phyloP scores from a whole-genome alignment of 1,140 invertebrate species.

The Elymnias hypermnestra region DNA sequence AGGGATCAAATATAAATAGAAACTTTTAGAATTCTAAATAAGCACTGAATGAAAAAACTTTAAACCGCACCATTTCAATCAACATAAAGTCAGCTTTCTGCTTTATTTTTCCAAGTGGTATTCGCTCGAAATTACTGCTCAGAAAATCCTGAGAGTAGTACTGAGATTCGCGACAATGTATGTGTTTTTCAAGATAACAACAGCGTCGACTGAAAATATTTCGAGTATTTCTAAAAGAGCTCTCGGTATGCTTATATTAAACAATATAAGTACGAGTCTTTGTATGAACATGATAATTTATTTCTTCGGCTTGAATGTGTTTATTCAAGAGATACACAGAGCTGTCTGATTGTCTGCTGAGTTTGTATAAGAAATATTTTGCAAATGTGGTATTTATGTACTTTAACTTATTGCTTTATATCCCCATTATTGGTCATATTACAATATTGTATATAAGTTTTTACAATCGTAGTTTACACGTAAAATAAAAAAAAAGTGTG shows the following conservation, averaged over 20 bases:
- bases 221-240: conserved; percentile 16
- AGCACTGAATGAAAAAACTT: neutral
- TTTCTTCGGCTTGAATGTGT: neutral
- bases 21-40: too few species aligned
- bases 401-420: too few species aligned
- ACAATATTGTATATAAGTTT: too few species aligned
- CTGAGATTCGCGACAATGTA: conserved; percentile 13
- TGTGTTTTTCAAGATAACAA: conserved; percentile 26
- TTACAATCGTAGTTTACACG: too few species aligned
- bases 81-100: neutral
- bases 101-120: conserved; percentile 1
- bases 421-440: too few species aligned
- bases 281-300: neutral
- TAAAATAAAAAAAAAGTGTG: too few species aligned
- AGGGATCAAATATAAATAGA: too few species aligned
- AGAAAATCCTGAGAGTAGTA: conserved; percentile 12
- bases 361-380: too few species aligned
- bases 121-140: conserved; percentile 5
- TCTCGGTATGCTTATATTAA: conserved; percentile 6
- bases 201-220: conserved; percentile 15
- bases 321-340: neutral
- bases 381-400: too few species aligned
- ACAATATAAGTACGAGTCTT: conserved; percentile 4
- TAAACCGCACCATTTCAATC: neutral
- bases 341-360: neutral